Evolutionary conservation across 2,888 invertebrate species (phyloP).

Genomic region (Torymus auratus): DNA sequence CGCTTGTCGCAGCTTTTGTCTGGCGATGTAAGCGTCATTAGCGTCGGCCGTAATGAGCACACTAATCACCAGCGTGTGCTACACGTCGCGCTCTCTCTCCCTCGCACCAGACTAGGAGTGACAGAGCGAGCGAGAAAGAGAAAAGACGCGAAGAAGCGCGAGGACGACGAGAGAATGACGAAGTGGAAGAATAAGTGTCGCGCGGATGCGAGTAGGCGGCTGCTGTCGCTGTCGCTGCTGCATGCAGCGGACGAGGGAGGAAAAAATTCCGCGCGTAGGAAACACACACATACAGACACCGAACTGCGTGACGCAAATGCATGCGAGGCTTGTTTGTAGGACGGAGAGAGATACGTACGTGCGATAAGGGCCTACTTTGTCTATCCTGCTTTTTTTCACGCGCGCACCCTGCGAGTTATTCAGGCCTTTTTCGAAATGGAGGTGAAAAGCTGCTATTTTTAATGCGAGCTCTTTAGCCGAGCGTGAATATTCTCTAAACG

Average conservation of each 20-base stretch:
- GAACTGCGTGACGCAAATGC: constrained; percentile 20
- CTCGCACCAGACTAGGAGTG: background rate
- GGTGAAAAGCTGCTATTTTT: background rate
- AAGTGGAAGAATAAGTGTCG: constrained; percentile 32
- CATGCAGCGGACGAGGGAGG: too few relatives aligned
- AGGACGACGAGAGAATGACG: constrained; percentile 43
- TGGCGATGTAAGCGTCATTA: constrained; percentile 74
- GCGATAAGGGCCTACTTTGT: background rate
- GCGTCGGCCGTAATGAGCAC: constrained; percentile 74
- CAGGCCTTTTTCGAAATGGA: constrained; percentile 6
- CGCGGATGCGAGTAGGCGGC: background rate
- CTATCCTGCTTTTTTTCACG: background rate
- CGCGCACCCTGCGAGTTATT: background rate
- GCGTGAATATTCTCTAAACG: background rate
- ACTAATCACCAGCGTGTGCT: constrained; percentile 73
- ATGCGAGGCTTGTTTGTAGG: too few relatives aligned
- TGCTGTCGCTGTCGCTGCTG: too few relatives aligned
- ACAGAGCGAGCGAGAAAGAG: constrained; percentile 20
- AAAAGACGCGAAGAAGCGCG: constrained; percentile 39
- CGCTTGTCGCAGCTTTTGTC: constrained; percentile 68
- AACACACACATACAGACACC: too few relatives aligned
- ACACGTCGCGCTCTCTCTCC: constrained; percentile 11
- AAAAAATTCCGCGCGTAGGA: too few relatives aligned
- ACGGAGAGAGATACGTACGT: background rate
- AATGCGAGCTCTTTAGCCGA: too few relatives aligned